Base-by-base conservation (phyloP, 2,113 vertebrate species). In the Rhinolophus ferrumequinum region DNA sequence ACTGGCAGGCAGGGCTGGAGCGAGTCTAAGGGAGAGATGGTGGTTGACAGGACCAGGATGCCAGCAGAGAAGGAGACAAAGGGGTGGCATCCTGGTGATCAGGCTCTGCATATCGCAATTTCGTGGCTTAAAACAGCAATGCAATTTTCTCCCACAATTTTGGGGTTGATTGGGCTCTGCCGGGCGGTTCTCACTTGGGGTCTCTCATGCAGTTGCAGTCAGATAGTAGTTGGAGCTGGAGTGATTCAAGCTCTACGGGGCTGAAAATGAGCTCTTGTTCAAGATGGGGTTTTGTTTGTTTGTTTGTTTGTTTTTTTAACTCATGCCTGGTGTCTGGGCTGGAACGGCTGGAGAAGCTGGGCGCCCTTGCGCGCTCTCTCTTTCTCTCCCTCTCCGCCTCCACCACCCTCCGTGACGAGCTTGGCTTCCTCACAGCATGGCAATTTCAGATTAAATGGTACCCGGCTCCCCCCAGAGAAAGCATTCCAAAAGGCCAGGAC, bases 51-150 rank as follows among this genome's bases (percentile, higher is more conserved):
- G 41, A 30, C 64, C 44, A 44, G 62, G 47, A n/a, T 0, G 0
- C 28, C 10, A 11, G 16, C 3, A 26, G 66, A 75, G 35, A 60
- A 1, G 16, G 24, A 77, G 22, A 38, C 2, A 4, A 3, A 19
- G 52, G 52, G 21, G 19, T 4, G 3, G 22, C 0, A 1, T 9
- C 66, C 52, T 50, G 26, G n/a, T 18, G 5, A n/a, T 3, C 35
- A 21, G 19, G 26, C 14, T 3, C 33, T 0, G 5, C 33, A 1
- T 0, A 11, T 15, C 3, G 1, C 19, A 12, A 19, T 22, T 73
- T 21, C 33, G 18, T 16, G 38, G 47, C 64, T 41, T 58, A 26
- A 81, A 64, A 60, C 26, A 50, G 26, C 11, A 3, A 8, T 6
- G 38, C 1, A 50, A 0, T 30, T 60, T 90, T 80, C 60, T 50